Evolutionary conservation across 2,888 invertebrate genomes (phyloP).

Genomic region (Sphaerolaimus hirsutus): DNA sequence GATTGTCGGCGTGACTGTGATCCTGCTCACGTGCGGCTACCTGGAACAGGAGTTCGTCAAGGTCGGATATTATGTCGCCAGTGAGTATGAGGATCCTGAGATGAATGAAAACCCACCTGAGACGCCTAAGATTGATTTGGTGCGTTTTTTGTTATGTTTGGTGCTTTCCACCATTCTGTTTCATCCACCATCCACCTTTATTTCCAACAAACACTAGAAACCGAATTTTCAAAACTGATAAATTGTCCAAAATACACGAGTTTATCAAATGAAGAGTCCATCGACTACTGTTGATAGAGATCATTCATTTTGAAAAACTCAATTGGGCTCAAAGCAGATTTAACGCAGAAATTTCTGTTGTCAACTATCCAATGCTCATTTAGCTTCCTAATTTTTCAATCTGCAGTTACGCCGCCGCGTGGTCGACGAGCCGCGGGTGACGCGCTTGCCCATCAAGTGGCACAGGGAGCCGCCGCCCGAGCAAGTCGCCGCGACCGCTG

Average conservation of each 20-base stretch:
- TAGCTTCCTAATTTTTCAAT: too few species aligned
- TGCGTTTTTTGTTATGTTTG: too few species aligned
- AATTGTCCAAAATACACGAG: not conserved
- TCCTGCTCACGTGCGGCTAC: constrained; percentile 56
- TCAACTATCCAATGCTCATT: too few species aligned
- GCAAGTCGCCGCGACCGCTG: not conserved
- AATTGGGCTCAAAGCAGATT: too few species aligned
- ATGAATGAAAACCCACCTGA: constrained; percentile 76
- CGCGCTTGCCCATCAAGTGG: constrained; percentile 33
- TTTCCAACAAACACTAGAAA: not conserved
- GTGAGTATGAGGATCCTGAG: constrained; percentile 78
- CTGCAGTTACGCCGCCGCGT: too few species aligned
- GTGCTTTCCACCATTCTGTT: too few species aligned
- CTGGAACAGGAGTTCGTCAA: constrained; percentile 46
- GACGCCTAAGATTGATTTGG: constrained; percentile 67
- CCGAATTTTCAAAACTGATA: not conserved
- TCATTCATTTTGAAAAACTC: too few species aligned
- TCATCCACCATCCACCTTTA: too few species aligned
- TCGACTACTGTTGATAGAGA: too few species aligned
- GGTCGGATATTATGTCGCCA: constrained; percentile 94
- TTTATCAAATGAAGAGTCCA: too few species aligned
- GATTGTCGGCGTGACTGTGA: constrained; percentile 90
- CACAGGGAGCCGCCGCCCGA: constrained; percentile 15
- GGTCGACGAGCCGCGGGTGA: constrained; percentile 31
- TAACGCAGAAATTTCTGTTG: too few species aligned